phyloP scores from a whole-genome alignment of 2,888 invertebrate genomes.

The Cephus pygmeus region DNA sequence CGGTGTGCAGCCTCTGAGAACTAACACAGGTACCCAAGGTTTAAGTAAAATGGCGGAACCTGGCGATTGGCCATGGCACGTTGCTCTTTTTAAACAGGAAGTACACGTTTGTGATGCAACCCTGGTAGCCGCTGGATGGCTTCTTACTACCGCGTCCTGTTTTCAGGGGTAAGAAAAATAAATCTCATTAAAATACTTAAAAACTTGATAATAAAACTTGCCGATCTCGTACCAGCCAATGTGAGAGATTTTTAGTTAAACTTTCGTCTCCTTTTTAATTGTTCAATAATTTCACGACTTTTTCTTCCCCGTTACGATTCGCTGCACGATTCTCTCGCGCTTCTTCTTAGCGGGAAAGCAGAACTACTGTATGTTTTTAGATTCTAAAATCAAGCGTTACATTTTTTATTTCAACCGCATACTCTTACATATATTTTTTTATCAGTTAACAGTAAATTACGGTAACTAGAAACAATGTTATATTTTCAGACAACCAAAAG shows the following conservation, averaged over 20 bases:
- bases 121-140: slow-evolving; percentile 83
- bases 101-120: slow-evolving; percentile 91
- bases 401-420: neutral
- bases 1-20: slow-evolving; percentile 72
- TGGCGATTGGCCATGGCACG: slow-evolving; percentile 96
- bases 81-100: slow-evolving; percentile 83
- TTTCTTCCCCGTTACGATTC: neutral
- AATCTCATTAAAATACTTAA: neutral
- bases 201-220: neutral
- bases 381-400: neutral
- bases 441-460: neutral
- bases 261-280: slow-evolving; percentile 4
- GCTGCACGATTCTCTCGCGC: neutral
- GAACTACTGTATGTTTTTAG: neutral
- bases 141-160: slow-evolving; percentile 88
- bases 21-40: slow-evolving; percentile 67
- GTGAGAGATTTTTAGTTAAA: neutral
- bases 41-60: slow-evolving; percentile 80
- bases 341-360: neutral
- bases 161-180: slow-evolving; percentile 72
- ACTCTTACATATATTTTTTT: neutral
- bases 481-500: slow-evolving; percentile 78
- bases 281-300: neutral
- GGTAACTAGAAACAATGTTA: neutral
- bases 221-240: neutral